These are phyloP conservation scores for Eupsilia transversa DNA, from an alignment of 2,888 invertebrate species.

Conservation along the genomic window DNA sequence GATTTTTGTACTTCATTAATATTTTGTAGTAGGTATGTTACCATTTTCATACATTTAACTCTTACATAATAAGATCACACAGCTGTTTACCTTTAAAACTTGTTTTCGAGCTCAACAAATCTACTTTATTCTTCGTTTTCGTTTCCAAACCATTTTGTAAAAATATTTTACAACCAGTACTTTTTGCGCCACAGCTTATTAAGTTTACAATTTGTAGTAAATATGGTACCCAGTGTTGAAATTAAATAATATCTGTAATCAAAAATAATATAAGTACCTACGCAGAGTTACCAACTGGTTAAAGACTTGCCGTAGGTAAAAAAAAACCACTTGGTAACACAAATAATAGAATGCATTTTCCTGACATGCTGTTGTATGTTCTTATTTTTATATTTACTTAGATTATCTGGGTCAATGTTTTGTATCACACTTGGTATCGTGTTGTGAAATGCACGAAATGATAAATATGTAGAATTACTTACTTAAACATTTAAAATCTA, in stretches of 20 bases:
- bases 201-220: slow-evolving; percentile 42
- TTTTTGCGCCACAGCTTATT: slow-evolving; percentile 39
- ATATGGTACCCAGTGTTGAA: slow-evolving; percentile 26
- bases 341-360: slow-evolving; percentile 10
- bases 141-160: slow-evolving; percentile 10
- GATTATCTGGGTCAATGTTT: slow-evolving; percentile 47
- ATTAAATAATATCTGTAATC: slow-evolving; percentile 35
- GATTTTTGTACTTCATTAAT: slow-evolving; percentile 24
- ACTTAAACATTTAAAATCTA: too few species aligned
- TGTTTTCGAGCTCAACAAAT: slow-evolving; percentile 35
- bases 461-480: slow-evolving; percentile 5
- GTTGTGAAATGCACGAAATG: slow-evolving; percentile 26
- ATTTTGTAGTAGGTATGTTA: slow-evolving; percentile 6
- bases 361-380: not conserved
- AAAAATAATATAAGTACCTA: slow-evolving; percentile 25
- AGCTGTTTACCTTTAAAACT: slow-evolving; percentile 39
- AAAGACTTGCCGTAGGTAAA: slow-evolving; percentile 17
- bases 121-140: slow-evolving; percentile 24
- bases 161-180: slow-evolving; percentile 34
- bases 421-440: slow-evolving; percentile 10
- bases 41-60: slow-evolving; percentile 22
- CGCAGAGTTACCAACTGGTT: not conserved
- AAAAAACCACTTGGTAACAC: not conserved
- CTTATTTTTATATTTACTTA: slow-evolving; percentile 3
- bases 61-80: slow-evolving; percentile 35